phyloP scores from a whole-genome alignment of 2,113 vertebrate genomes.

The Carollia perspicillata region DNA sequence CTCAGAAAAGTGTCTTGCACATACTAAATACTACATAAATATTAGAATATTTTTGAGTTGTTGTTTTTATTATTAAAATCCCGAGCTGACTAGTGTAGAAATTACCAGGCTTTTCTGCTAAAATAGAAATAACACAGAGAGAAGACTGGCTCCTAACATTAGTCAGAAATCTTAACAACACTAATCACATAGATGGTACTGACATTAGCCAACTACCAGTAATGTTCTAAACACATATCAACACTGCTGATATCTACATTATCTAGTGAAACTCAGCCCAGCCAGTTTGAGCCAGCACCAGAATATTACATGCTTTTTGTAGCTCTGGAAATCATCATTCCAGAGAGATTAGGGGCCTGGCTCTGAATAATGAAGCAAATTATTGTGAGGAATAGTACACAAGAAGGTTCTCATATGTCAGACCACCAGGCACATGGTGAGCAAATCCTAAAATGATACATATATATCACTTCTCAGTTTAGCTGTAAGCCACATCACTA shows the following conservation, averaged over 20 bases:
- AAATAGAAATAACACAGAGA: slow-evolving; percentile 37
- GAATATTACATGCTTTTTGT: not conserved
- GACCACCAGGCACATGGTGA: not conserved
- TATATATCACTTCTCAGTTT: not conserved
- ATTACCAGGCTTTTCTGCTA: slow-evolving; percentile 21
- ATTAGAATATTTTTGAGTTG: not conserved
- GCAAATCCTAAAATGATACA: not conserved
- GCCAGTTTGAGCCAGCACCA: not conserved
- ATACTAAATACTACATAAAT: slow-evolving; percentile 12
- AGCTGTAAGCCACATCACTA: not conserved
- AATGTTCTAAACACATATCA: slow-evolving; percentile 39
- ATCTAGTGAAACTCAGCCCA: slow-evolving; percentile 9
- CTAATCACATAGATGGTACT: slow-evolving; percentile 27
- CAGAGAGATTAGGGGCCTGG: not conserved
- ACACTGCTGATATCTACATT: not conserved
- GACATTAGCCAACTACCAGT: not conserved
- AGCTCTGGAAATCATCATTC: slow-evolving; percentile 50
- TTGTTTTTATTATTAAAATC: slow-evolving; percentile 47
- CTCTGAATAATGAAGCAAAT: slow-evolving; percentile 43
- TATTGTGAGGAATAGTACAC: not conserved
- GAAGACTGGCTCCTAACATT: slow-evolving; percentile 32
- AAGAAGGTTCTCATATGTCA: not conserved
- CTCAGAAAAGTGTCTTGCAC: not conserved
- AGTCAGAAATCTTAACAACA: slow-evolving; percentile 59
- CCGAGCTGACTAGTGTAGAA: not conserved